Evolutionary conservation across 1,140 invertebrate species (phyloP), one percentile per base, ranked within the genome.

Genomic region (Lordiphosa clarofinis): DNA sequence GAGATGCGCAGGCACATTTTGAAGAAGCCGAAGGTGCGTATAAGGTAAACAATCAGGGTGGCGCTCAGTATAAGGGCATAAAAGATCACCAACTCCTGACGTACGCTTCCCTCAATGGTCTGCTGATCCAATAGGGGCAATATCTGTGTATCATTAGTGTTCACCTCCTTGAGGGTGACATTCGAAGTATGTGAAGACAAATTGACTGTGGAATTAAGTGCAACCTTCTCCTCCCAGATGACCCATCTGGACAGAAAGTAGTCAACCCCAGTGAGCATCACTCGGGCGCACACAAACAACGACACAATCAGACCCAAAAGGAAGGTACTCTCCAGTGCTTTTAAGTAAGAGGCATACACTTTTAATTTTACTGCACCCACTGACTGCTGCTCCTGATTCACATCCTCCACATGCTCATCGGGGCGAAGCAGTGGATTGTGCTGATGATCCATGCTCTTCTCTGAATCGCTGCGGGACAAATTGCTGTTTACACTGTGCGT

Each of bases 1-100:
- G 96, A 97, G 4, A 96, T 94, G 37, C 91, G 90, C 90, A 96
- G 94, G 56, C 95, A 96, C 72, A 95, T 92, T 61, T 91, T 90
- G 68, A 96, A 96, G 88, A 97, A 97, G 4, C 91, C 82, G 19
- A 93, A 91, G 0, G 94, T 95, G 56, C 94, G 89, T 0, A 90
- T 48, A 28, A 6, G 0, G 93, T 47, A 43, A 78, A 87, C 62
- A 10, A 86, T 46, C 10, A 89, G 21, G 0, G 87, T 82, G 5
- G 82, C 44, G 4, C 54, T 58, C 6, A 89, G 49, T 7, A 89
- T 73, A 4, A 73, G 55, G 10, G 86, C 68, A 67, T 89, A 89
- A 62, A 74, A 69, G 7, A 88, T 55, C 5, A 89, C 67, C 4
- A 87, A 44, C 24, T 87, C 56, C 24, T 87, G 66, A 2, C 87